A percentile compares a stretch with the other conserved stretches of the same genome.
Conservation (phyloP, 2,113 vertebrate genomes). For the Tympanuchus pallidicinctus region DNA sequence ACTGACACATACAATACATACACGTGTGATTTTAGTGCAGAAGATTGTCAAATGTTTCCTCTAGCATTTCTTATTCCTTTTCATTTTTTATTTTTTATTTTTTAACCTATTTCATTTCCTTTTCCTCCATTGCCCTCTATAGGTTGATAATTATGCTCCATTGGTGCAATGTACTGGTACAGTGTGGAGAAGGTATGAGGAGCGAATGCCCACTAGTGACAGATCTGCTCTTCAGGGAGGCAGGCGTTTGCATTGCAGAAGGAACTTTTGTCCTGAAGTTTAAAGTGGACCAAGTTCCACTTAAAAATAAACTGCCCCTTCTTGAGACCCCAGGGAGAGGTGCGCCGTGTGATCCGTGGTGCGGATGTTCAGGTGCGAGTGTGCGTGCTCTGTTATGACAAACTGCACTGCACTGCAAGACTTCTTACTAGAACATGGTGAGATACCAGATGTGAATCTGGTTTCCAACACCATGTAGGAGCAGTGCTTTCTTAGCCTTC, state of each 20-base stretch:
- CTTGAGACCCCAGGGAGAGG: not conserved
- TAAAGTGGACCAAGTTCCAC: not conserved
- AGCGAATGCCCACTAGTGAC: not conserved
- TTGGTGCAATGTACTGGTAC: not conserved
- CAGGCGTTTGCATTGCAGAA: not conserved
- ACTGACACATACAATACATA: not conserved
- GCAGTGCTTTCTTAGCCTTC: not conserved
- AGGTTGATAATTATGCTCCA: constrained; percentile 61
- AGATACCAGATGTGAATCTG: constrained; percentile 30
- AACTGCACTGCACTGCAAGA: not conserved
- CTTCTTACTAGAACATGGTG: not conserved
- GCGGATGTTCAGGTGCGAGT: constrained; percentile 30
- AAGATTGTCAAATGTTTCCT: not conserved
- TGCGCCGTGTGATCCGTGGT: not conserved
- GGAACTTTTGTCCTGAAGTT: not conserved
- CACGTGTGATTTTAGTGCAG: not conserved
- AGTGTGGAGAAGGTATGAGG: not conserved
- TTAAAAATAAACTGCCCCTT: not conserved
- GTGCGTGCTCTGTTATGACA: not conserved
- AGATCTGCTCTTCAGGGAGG: not conserved
- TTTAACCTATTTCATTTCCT: constrained; percentile 54
- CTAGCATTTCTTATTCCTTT: not conserved
- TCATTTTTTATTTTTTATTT: not conserved
- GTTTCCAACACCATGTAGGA: not conserved
- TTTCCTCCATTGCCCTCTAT: constrained; percentile 72